Evolutionary conservation across 2,113 vertebrate species (phyloP).

Genomic region (Sialia sialis): DNA sequence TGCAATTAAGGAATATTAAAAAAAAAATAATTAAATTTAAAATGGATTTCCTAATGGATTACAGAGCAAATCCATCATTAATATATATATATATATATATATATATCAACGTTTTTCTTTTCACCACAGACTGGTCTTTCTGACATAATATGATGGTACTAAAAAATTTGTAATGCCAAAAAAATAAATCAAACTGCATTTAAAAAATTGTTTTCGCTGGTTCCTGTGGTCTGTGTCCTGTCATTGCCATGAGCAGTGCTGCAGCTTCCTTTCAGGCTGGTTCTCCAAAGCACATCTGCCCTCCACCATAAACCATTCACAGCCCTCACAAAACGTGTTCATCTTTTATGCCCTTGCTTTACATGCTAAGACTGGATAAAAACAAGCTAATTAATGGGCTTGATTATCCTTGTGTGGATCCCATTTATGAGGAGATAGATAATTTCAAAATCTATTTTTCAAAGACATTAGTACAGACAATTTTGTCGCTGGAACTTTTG

Average conservation of each 20-base stretch:
- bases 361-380: not conserved
- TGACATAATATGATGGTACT: constrained; percentile 2
- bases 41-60: not conserved
- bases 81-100: not conserved
- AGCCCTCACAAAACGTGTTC: rapidly evolving
- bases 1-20: not conserved
- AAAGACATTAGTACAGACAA: not conserved
- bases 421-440: not conserved
- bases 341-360: not conserved
- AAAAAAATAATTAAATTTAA: not conserved
- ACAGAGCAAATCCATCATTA: constrained; percentile 4
- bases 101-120: constrained; percentile 12
- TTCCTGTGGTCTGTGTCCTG: not conserved
- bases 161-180: not conserved
- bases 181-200: not conserved
- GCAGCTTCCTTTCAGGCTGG: not conserved
- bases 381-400: not conserved
- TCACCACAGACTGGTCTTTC: constrained; percentile 14
- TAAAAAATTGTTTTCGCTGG: not conserved
- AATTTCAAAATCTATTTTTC: not conserved
- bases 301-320: not conserved
- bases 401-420: not conserved
- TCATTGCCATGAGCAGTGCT: not conserved
- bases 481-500: not conserved
- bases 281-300: not conserved